phyloP scores from a whole-genome alignment of 2,113 vertebrate genomes.

The Isurus oxyrinchus region DNA sequence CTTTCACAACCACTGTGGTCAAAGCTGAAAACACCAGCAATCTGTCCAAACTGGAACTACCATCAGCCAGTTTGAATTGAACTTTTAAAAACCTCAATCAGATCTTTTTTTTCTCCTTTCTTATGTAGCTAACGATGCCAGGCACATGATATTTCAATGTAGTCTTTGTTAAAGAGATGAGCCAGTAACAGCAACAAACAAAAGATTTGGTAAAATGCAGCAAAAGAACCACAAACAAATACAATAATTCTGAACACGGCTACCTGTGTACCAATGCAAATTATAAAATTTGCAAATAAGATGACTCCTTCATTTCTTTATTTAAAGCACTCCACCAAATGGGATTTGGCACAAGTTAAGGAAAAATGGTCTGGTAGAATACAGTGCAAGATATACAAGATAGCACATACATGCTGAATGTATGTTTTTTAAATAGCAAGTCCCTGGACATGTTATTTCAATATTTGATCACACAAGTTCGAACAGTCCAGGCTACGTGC shows the following conservation, averaged over 20 bases:
- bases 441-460: not conserved
- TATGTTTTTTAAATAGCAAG: not conserved
- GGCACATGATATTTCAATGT: not conserved
- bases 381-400: not conserved
- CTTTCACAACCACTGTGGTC: not conserved
- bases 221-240: not conserved
- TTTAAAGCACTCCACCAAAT: not conserved
- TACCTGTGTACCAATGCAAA: not conserved
- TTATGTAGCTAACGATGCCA: not conserved
- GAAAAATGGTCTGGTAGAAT: not conserved
- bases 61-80: not conserved
- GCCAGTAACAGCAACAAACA: not conserved
- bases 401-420: not conserved
- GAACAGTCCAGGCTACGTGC: not conserved
- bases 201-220: not conserved
- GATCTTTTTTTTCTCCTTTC: not conserved
- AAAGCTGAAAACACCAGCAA: slow-evolving; percentile 13
- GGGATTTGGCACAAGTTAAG: not conserved
- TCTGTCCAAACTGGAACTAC: not conserved
- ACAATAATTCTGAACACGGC: not conserved
- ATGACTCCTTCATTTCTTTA: not conserved
- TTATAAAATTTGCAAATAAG: not conserved
- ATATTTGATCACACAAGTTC: too few species aligned
- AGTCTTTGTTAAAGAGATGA: not conserved
- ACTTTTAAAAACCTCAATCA: not conserved